Conservation (phyloP, 2,888 invertebrate genomes). For the Metellina segmentata region DNA sequence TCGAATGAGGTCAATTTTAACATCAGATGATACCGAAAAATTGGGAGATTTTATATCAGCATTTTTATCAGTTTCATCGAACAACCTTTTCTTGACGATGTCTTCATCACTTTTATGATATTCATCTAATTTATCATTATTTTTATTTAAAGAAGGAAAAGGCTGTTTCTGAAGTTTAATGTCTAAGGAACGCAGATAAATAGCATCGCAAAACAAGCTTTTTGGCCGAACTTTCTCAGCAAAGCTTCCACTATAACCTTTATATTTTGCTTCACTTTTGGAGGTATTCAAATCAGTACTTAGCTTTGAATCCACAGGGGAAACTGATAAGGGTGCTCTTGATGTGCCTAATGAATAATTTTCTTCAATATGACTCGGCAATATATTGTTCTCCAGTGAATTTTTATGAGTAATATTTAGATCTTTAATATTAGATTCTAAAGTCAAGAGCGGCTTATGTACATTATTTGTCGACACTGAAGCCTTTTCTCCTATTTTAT, state of each 20-base stretch:
- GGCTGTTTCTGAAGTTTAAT: constrained; percentile 76
- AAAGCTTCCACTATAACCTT: constrained; percentile 78
- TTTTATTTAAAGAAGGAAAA: constrained; percentile 75
- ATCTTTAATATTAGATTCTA: constrained; percentile 16
- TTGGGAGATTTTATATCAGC: constrained; percentile 7
- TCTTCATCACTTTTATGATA: constrained; percentile 31
- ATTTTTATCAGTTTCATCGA: constrained; percentile 52
- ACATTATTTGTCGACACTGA: background rate
- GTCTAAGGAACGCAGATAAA: constrained; percentile 77
- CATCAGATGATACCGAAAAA: background rate
- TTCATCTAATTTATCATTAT: constrained; percentile 68
- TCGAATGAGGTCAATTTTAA: background rate
- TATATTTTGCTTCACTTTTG: constrained; percentile 67
- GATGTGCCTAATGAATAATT: constrained; percentile 33
- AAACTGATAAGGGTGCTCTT: constrained; percentile 16
- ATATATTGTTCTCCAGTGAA: background rate
- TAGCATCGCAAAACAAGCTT: constrained; percentile 76
- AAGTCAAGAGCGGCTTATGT: background rate
- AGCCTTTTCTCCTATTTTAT: constrained; percentile 38
- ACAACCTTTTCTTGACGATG: constrained; percentile 42
- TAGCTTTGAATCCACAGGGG: background rate
- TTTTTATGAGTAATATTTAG: background rate
- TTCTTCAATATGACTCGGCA: background rate
- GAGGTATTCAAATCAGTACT: constrained; percentile 22
- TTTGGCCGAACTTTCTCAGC: constrained; percentile 77